phyloP scores from a whole-genome alignment of 1,140 invertebrate genomes.

The Scaptomyza graminum region DNA sequence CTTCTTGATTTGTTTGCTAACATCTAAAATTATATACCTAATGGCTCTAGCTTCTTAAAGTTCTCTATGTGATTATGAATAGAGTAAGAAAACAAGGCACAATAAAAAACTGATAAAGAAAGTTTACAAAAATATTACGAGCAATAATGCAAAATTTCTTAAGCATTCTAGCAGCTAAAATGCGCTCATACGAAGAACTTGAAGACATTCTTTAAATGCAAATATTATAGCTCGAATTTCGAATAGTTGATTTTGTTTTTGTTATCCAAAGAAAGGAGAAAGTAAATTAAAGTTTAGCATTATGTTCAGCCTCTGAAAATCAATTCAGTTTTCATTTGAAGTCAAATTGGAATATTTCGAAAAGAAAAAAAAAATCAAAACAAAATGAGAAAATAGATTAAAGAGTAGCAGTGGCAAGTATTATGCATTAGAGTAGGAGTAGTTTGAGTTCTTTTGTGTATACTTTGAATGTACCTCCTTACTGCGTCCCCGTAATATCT shows the following conservation, averaged over 20 bases:
- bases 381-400: constrained; percentile 33
- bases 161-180: constrained; percentile 43
- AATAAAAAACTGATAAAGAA: constrained; percentile 12
- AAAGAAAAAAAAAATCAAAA: too few species aligned
- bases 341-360: constrained; percentile 43
- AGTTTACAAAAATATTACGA: constrained; percentile 11
- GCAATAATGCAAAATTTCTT: constrained; percentile 24
- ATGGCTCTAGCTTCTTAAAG: too few species aligned
- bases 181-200: constrained; percentile 20
- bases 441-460: constrained; percentile 78
- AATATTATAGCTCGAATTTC: constrained; percentile 39
- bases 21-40: too few species aligned
- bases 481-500: constrained; percentile 84
- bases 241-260: constrained; percentile 3
- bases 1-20: background rate
- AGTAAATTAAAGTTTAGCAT: constrained; percentile 47
- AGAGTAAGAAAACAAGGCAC: constrained; percentile 16
- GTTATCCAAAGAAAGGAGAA: constrained; percentile 1
- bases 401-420: constrained; percentile 67
- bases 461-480: constrained; percentile 83
- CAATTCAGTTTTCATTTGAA: constrained; percentile 18
- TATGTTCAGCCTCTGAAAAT: constrained; percentile 69
- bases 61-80: constrained; percentile 3
- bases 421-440: constrained; percentile 78
- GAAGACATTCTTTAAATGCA: constrained; percentile 39